These are phyloP conservation scores for Callopanchax toddi DNA, from an alignment of 2,113 vertebrate genomes.

Conservation along the genomic window DNA sequence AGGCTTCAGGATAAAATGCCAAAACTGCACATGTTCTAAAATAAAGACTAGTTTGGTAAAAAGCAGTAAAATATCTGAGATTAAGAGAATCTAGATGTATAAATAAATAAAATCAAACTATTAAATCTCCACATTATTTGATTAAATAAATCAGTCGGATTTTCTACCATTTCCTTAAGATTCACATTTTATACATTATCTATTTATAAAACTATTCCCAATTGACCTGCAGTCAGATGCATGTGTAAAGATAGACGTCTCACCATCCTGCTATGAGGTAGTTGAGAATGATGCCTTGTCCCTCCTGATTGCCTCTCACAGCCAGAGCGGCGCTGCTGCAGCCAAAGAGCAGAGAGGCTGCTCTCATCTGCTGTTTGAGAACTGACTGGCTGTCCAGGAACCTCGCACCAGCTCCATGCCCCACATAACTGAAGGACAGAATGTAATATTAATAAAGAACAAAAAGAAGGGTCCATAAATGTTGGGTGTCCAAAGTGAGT, in stretches of 20 bases:
- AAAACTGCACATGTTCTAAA: too few species aligned
- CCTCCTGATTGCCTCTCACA: conserved; percentile 86
- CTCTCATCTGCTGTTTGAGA: conserved; percentile 80
- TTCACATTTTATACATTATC: too few species aligned
- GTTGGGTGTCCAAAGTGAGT: too few species aligned
- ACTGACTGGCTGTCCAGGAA: conserved; percentile 84
- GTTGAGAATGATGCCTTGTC: conserved; percentile 86
- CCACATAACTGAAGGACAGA: conserved; percentile 81
- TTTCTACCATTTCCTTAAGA: too few species aligned
- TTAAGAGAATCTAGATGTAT: too few species aligned
- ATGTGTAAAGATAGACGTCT: conserved; percentile 40
- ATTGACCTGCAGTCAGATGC: neutral
- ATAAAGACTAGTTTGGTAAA: too few species aligned
- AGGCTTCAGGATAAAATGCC: too few species aligned
- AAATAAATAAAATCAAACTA: too few species aligned
- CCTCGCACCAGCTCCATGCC: conserved; percentile 87
- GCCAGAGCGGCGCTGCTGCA: conserved; percentile 91
- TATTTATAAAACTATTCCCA: too few species aligned
- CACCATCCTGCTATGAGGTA: conserved; percentile 94
- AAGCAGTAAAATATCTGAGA: too few species aligned
- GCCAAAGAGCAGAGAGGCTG: conserved; percentile 87
- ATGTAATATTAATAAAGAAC: neutral
- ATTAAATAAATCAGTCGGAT: too few species aligned
- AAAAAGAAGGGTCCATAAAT: neutral
- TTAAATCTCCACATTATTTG: too few species aligned